Base-by-base conservation (phyloP, 2,888 invertebrate genomes). In the Eupithecia dodoneata region DNA sequence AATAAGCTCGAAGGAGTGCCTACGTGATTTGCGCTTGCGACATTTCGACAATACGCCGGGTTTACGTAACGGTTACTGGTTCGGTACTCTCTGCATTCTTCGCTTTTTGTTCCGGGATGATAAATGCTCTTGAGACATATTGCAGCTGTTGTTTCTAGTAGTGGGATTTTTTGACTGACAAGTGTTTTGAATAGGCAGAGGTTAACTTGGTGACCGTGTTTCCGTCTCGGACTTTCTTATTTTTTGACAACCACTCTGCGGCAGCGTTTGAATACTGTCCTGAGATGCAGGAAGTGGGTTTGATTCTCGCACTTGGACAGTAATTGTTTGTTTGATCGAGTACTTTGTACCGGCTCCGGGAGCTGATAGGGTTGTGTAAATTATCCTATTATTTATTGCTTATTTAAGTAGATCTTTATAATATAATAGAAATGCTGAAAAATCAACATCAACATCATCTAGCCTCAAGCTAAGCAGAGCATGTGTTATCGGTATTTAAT, bases 11-110 rank as follows among this genome's bases (percentile, higher is more conserved):
- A 86, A 87, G 86, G 86, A 87, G 88, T 81, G 85, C 81, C 87
- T 88, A 89, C 90, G 89, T 90, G 91, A 89, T 90, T 89, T 85
- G 85, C 85, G 87, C 90, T 93, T 93, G 91, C 93, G 92, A 92
- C 93, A 93, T 90, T 92, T 92, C 88, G 92, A 91, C 92, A 91
- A 92, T 91, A 89, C 86, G 84, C 81, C 73, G 59, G 79, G 85
- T 88, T 92, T 91, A 90, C 91, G 89, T 91, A 91, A 91, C 86
- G 85, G 84, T 85, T 78, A 79, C 78, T 81, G 66, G 82, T 81
- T 83, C 79, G 82, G 82, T 81, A 81, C 81, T 70, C 72, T 79
- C 78, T 18, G 77, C 82, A 82, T 83, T 82, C 81, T 81, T 81
- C 69, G 79, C 76, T 80, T 81, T 83, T 83, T 82, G 81, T 83